Conservation (phyloP, 2,113 vertebrate species). For the Neotragus pygmaeus region DNA sequence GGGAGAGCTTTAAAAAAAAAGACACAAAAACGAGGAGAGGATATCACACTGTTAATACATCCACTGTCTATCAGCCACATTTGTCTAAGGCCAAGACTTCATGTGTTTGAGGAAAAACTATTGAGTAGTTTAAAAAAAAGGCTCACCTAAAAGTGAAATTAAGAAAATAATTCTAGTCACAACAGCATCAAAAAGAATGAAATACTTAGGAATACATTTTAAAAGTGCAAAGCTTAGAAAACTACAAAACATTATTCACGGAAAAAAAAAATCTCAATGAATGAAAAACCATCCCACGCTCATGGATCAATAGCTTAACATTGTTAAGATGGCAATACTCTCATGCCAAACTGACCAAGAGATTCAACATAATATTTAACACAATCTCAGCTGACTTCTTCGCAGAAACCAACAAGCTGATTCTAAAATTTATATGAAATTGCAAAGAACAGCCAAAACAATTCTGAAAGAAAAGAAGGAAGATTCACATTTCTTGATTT, state of each 20-base stretch:
- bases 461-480: not conserved
- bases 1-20: not conserved
- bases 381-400: not conserved
- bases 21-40: not conserved
- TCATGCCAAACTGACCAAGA: not conserved
- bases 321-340: not conserved
- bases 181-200: not conserved
- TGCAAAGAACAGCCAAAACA: not conserved
- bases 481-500: not conserved
- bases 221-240: not conserved
- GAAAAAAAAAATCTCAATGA: not conserved
- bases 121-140: not conserved
- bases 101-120: not conserved
- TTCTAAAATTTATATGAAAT: not conserved
- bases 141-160: not conserved
- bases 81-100: not conserved
- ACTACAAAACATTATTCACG: not conserved
- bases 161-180: conserved; percentile 1
- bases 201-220: not conserved
- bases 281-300: not conserved
- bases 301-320: not conserved
- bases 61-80: not conserved
- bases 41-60: not conserved
- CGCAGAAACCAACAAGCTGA: not conserved
- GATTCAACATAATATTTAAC: not conserved